Conservation (phyloP, 2,888 invertebrate genomes). For the Hirtodrosophila histrioides region DNA sequence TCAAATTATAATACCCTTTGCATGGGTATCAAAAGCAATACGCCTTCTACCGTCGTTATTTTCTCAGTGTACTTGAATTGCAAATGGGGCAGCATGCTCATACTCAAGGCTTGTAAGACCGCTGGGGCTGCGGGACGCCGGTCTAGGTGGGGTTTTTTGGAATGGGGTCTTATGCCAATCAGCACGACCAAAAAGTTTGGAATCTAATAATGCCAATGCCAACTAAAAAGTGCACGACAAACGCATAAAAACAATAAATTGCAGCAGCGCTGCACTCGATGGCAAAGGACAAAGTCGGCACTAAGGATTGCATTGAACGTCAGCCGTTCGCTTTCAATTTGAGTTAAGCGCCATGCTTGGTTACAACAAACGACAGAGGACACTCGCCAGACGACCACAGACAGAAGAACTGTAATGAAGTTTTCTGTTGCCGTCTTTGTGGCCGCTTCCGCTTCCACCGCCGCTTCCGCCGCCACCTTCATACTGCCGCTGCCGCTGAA, state of each 20-base stretch:
- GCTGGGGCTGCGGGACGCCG: too few species aligned
- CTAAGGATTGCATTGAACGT: constrained; percentile 52
- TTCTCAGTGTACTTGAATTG: too few species aligned
- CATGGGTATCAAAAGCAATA: too few species aligned
- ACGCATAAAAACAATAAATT: constrained; percentile 81
- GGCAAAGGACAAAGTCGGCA: constrained; percentile 18
- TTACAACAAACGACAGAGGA: constrained; percentile 43
- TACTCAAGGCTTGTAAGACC: too few species aligned
- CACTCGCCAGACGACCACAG: background rate
- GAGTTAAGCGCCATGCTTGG: constrained; percentile 68
- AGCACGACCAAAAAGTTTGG: constrained; percentile 67
- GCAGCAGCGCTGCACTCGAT: constrained; percentile 54
- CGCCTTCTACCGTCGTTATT: too few species aligned
- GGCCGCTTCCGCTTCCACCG: constrained; percentile 47
- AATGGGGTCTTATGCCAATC: constrained; percentile 52
- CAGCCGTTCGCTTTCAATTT: constrained; percentile 63
- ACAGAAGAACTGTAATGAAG: constrained; percentile 57
- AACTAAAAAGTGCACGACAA: constrained; percentile 78
- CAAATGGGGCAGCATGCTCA: too few species aligned
- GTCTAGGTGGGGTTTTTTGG: background rate
- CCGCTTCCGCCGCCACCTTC: constrained; percentile 1
- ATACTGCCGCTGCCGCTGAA: background rate
- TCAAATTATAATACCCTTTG: too few species aligned
- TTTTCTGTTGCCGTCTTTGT: constrained; percentile 61
- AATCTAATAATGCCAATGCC: constrained; percentile 79